Evolutionary conservation across 1,140 invertebrate genomes (phyloP).

Genomic region (Drosophila obscura): DNA sequence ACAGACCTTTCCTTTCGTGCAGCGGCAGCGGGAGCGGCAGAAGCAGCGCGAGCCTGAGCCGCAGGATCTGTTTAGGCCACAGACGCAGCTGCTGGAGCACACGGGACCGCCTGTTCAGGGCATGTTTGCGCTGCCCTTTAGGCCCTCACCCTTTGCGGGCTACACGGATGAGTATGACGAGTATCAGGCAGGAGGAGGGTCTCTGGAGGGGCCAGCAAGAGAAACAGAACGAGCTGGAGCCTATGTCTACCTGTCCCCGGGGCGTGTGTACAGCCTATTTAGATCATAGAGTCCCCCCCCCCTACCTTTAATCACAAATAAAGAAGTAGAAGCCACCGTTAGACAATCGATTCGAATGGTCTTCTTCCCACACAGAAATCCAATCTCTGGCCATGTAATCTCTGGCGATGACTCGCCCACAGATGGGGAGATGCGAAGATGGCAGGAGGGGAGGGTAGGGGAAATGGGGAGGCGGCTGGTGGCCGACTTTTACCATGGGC

Average conservation of each 20-base stretch:
- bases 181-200: not conserved
- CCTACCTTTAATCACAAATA: too few relatives aligned
- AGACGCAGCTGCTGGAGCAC: not conserved
- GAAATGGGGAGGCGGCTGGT: not conserved
- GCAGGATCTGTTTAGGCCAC: too few relatives aligned
- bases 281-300: conserved; percentile 14
- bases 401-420: conserved; percentile 36
- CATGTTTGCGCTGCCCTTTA: conserved; percentile 39
- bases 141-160: conserved; percentile 42
- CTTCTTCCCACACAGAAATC: conserved; percentile 27
- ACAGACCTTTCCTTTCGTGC: conserved; percentile 31
- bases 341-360: conserved; percentile 18
- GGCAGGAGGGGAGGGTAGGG: not conserved
- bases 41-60: not conserved
- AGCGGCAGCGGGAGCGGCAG: conserved; percentile 3
- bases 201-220: not conserved
- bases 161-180: conserved; percentile 34
- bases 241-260: conserved; percentile 41
- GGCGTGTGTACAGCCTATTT: conserved; percentile 50
- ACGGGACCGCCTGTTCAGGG: conserved; percentile 15
- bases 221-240: not conserved
- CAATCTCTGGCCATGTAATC: conserved; percentile 20
- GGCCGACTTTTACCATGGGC: conserved; percentile 45
- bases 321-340: not conserved
- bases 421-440: too few relatives aligned